Evolutionary conservation across 92 coral and sea anemone species (phyloP).

Genomic region (Zoanthus gigantus): DNA sequence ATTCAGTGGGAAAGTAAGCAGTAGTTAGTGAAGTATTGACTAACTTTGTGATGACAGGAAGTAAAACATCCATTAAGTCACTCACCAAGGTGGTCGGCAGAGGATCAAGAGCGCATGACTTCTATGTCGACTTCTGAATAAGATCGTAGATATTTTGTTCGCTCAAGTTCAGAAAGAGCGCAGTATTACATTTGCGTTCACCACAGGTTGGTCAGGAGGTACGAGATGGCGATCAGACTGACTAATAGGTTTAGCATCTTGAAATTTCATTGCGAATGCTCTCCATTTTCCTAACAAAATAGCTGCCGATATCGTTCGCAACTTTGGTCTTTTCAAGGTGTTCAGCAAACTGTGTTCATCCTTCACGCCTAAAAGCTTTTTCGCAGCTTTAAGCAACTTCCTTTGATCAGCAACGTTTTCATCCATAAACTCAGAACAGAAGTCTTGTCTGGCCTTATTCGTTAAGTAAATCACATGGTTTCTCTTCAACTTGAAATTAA

Average conservation of each 20-base stretch:
- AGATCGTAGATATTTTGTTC: constrained; percentile 55
- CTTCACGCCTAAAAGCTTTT: too few species aligned
- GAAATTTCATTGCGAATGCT: constrained; percentile 31
- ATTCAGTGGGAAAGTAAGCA: constrained; percentile 58
- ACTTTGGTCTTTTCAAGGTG: too few species aligned
- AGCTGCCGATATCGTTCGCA: too few species aligned
- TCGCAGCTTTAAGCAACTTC: too few species aligned
- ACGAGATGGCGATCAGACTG: constrained; percentile 52
- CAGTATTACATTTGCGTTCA: constrained; percentile 50
- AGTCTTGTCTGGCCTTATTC: too few species aligned
- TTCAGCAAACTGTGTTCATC: too few species aligned
- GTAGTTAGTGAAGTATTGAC: constrained; percentile 61
- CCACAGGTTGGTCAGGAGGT: constrained; percentile 56
- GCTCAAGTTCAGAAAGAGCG: constrained; percentile 49
- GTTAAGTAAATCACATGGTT: too few species aligned
- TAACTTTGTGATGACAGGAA: constrained; percentile 13
- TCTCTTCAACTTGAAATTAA: too few species aligned
- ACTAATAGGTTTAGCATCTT: constrained; percentile 44
- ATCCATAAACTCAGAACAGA: too few species aligned
- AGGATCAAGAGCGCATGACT: constrained; percentile 48
- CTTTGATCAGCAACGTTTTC: too few species aligned
- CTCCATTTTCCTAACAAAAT: too few species aligned
- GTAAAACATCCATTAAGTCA: constrained; percentile 31
- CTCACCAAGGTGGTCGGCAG: constrained; percentile 40
- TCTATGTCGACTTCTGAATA: constrained; percentile 59